Percentiles rank a stretch among this genome's conserved stretches.
These are phyloP conservation scores for Ichneumoninae sp. DNA, from an alignment of 2,888 invertebrate species.

Conservation along the genomic window DNA sequence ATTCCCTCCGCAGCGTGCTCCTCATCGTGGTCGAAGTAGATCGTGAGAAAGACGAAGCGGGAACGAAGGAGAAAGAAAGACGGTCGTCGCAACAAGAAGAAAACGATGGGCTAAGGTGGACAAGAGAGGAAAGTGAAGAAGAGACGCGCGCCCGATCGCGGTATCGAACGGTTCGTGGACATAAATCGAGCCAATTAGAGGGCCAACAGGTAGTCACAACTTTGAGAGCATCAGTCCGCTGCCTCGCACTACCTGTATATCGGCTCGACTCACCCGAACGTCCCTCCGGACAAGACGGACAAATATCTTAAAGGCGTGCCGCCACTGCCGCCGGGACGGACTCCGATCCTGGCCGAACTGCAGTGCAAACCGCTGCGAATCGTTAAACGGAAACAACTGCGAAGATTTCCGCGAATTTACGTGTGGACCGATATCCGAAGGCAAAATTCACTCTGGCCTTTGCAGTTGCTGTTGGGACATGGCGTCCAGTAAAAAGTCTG, in stretches of 20 bases:
- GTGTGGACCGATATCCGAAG: background rate
- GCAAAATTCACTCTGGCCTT: background rate
- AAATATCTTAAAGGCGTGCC: slow-evolving; percentile 71
- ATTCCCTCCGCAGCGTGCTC: slow-evolving; percentile 10
- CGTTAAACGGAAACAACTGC: slow-evolving; percentile 15
- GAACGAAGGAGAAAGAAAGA: slow-evolving; percentile 11
- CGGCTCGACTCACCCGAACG: slow-evolving; percentile 63
- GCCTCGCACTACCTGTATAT: slow-evolving; percentile 48
- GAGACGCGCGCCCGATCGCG: slow-evolving; percentile 64
- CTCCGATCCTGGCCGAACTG: slow-evolving; percentile 4
- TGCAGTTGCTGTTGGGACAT: too few species aligned
- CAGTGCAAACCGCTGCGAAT: slow-evolving; percentile 27
- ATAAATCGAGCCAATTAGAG: slow-evolving; percentile 80
- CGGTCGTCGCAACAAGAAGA: slow-evolving; percentile 27
- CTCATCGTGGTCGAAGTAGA: slow-evolving; percentile 49
- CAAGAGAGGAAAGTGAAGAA: slow-evolving; percentile 56
- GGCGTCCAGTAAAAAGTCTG: too few species aligned
- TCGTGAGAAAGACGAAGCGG: slow-evolving; percentile 59
- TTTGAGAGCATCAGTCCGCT: slow-evolving; percentile 69
- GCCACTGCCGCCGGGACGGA: slow-evolving; percentile 22
- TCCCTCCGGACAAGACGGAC: slow-evolving; percentile 65
- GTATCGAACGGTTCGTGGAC: slow-evolving; percentile 70
- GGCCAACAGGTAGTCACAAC: slow-evolving; percentile 77
- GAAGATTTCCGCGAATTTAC: slow-evolving; percentile 1
- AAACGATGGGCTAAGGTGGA: slow-evolving; percentile 51